A percentile compares a stretch with the other conserved stretches of the same genome.
phyloP scores from a whole-genome alignment of 1,140 invertebrate species.

The Nautilus pompilius region DNA sequence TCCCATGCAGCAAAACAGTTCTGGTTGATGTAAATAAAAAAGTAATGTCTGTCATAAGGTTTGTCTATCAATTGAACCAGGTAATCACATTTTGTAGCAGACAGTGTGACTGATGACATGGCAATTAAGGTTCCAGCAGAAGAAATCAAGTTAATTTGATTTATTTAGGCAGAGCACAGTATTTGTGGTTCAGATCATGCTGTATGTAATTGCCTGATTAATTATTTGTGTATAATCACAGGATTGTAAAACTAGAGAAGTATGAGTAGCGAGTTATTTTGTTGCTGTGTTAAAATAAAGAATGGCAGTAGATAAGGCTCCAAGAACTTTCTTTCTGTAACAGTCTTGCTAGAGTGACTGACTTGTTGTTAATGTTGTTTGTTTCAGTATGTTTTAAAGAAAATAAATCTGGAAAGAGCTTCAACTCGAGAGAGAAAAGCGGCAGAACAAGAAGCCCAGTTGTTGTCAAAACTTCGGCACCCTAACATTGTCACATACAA shows the following conservation, averaged over 20 bases:
- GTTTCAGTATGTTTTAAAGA: slow-evolving; percentile 59
- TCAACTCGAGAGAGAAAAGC: slow-evolving; percentile 54
- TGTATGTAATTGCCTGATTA: too few species aligned
- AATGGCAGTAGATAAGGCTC: too few species aligned
- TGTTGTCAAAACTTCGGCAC: slow-evolving; percentile 59
- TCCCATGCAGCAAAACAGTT: background rate
- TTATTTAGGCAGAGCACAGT: too few species aligned
- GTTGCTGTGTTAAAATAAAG: too few species aligned
- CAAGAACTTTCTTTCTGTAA: background rate
- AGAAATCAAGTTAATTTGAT: too few species aligned
- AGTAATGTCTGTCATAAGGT: background rate
- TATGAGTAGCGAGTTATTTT: too few species aligned
- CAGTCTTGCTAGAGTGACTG: background rate
- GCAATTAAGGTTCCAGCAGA: too few species aligned
- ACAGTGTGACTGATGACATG: too few species aligned
- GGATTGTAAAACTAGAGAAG: too few species aligned
- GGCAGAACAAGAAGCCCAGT: slow-evolving; percentile 57
- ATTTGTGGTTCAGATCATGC: too few species aligned
- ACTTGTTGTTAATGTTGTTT: too few species aligned
- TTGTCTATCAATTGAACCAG: background rate
- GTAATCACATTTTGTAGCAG: background rate
- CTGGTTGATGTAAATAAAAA: background rate
- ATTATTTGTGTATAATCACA: too few species aligned
- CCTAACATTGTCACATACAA: slow-evolving; percentile 61
- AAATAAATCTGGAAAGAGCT: slow-evolving; percentile 56